phyloP scores from a whole-genome alignment of 2,113 vertebrate species.

The Boulengeromyrus knoepffleri region DNA sequence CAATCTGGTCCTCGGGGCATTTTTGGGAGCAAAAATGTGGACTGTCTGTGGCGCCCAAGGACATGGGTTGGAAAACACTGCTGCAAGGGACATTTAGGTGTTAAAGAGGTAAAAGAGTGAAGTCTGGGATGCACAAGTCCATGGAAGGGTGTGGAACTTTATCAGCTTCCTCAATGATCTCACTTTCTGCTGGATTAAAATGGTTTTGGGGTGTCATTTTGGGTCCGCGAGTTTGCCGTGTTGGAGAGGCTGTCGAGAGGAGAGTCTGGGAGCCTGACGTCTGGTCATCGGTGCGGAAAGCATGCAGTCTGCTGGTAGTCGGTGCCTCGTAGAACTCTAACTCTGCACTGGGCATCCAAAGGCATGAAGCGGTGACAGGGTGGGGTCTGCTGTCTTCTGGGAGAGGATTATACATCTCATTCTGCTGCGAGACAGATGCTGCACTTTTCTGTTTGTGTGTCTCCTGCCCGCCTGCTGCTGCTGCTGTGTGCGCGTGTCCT shows the following conservation, averaged over 20 bases:
- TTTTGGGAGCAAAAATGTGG: not conserved
- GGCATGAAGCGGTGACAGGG: not conserved
- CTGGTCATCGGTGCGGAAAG: not conserved
- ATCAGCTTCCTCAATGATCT: not conserved
- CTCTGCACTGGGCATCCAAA: not conserved
- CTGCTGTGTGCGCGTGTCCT: constrained; percentile 25
- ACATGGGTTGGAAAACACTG: not conserved
- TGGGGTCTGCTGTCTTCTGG: not conserved
- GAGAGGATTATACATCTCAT: not conserved
- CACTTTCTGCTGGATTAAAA: not conserved
- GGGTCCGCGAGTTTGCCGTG: not conserved
- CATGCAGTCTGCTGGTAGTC: not conserved
- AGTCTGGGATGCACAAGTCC: not conserved
- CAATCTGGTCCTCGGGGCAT: not conserved
- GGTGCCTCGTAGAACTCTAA: not conserved
- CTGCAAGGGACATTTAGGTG: not conserved
- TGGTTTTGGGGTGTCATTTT: not conserved
- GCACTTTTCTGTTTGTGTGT: constrained; percentile 27
- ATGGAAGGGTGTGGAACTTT: not conserved
- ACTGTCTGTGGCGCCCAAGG: not conserved
- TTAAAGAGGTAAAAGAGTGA: not conserved
- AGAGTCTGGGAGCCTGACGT: not conserved
- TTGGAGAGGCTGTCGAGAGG: not conserved
- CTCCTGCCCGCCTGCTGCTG: constrained; percentile 49
- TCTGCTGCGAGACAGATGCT: not conserved